Percentiles rank a stretch among this genome's conserved stretches.
Conservation (phyloP, 2,113 vertebrate species). For the Pseudonaja textilis region DNA sequence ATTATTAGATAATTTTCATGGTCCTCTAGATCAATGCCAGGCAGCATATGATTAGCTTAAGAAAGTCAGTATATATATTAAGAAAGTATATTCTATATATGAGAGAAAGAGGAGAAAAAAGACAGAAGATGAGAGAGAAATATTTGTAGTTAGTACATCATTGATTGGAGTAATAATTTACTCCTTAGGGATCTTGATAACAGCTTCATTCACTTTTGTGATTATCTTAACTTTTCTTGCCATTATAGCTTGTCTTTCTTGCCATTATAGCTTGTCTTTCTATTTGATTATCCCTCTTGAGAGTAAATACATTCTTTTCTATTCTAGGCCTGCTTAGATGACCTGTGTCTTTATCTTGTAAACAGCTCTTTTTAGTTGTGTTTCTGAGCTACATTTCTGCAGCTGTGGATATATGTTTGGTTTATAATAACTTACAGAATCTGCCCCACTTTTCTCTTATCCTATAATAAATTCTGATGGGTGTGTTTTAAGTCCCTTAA, state of each 20-base stretch:
- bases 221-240: background rate
- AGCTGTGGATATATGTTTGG: background rate
- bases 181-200: background rate
- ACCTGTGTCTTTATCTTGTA: background rate
- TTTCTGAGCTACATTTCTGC: background rate
- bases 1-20: background rate
- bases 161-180: background rate
- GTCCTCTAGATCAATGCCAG: background rate
- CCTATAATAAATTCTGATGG: background rate
- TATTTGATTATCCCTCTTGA: background rate
- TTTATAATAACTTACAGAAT: background rate
- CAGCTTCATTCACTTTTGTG: background rate
- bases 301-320: background rate
- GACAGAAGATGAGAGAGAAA: background rate
- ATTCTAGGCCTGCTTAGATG: background rate
- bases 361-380: background rate
- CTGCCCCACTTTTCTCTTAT: background rate
- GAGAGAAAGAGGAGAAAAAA: background rate
- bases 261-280: background rate
- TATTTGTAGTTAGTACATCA: background rate
- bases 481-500: background rate
- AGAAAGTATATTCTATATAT: background rate
- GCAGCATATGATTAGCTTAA: background rate
- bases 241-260: background rate
- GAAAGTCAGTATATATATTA: background rate